Evolutionary conservation across 1,140 invertebrate species (phyloP).

Genomic region (Eufriesea mexicana): DNA sequence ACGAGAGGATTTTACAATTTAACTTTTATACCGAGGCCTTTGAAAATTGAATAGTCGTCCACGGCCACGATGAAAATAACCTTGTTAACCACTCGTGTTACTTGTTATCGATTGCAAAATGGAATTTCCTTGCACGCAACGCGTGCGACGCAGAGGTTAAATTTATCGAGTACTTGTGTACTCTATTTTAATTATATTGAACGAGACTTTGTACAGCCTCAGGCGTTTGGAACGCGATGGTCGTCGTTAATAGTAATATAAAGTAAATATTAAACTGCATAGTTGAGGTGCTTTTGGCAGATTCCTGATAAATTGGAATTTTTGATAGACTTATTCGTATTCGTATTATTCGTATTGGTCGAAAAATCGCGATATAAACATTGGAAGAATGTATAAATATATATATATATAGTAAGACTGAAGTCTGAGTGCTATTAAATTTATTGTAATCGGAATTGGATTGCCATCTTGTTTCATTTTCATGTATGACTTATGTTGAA

Average conservation of each 20-base stretch:
- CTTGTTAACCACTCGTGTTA: not conserved
- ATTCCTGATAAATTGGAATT: no score
- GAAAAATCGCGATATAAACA: no score
- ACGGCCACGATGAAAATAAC: slow-evolving; percentile 13
- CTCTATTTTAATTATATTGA: not conserved
- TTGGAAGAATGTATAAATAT: no score
- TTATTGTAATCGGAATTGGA: no score
- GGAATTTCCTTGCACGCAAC: not conserved
- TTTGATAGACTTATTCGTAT: no score
- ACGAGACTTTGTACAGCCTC: not conserved
- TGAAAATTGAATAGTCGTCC: slow-evolving; percentile 1
- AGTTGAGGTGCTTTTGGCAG: no score
- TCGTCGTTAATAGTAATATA: not conserved
- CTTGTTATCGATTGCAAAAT: not conserved
- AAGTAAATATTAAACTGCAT: no score
- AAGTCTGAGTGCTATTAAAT: no score
- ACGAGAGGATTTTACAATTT: not conserved
- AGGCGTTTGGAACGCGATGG: not conserved
- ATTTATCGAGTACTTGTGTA: not conserved
- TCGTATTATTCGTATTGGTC: no score
- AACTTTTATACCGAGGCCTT: not conserved
- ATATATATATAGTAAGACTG: no score
- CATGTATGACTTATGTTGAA: no score
- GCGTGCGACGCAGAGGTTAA: not conserved
- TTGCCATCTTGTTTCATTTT: no score